Evolutionary conservation across 2,113 vertebrate genomes (phyloP), one percentile per base, ranked within the genome.

Genomic region (Saguinus imperator): DNA sequence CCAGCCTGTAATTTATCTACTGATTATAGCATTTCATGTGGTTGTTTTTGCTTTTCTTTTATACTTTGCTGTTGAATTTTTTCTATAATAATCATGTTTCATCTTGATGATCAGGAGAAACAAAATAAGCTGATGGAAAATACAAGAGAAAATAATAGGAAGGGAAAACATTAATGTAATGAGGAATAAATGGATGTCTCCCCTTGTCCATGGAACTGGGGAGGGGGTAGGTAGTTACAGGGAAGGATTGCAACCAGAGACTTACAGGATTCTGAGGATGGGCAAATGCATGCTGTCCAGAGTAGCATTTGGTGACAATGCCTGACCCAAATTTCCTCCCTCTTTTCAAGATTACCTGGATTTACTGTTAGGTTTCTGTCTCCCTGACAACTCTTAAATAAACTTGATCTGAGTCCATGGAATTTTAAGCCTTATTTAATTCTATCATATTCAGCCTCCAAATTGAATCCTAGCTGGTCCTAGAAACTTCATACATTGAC

Each of bases 61-160:
- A 87, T 0, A 85, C 32, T 48, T 88, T 80, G 25, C n/a, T 89
- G 27, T 55, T 27, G 81, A 25, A 43, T 4, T 87, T 80, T 91
- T 95, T 61, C 61, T 89, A 25, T 37, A 50, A n/a, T 61, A 80
- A 37, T 25, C 11, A 35, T 23, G 23, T 45, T 92, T 94, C 76
- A 64, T 80, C 43, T 87, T 87, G 76, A 84, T 72, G 89, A 85
- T 35, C 37, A 66, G 66, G 35, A 95, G 50, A 95, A 89, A 85
- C 50, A 2, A 85, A 95, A 92, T 52, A 83, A 90, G 73, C 6
- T 50, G 27, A 88, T 58, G 1, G 50, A 64, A 11, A 64, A 35
- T 50, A 76, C 76, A 13, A 61, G 6, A 68, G 13, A 20, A 57
- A 9, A 55, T 29, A 61, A 58, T 20, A 89, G 20, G 18, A 57